These are phyloP conservation scores for Scaptodrosophila latifasciaeformis DNA, from an alignment of 2,888 invertebrate species.

Conservation along the genomic window DNA sequence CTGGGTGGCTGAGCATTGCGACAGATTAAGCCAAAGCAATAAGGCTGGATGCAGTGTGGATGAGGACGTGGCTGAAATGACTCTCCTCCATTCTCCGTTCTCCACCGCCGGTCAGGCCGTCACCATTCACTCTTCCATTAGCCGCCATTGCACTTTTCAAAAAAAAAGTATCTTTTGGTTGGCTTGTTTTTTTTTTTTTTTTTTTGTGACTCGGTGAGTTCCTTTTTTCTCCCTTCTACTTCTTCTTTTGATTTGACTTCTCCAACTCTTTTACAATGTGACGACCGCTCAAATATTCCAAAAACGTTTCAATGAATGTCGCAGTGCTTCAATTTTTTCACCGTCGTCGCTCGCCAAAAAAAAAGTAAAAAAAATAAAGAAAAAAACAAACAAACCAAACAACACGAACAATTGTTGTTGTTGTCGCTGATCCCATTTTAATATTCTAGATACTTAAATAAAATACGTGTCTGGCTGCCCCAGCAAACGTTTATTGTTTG, in stretches of 20 bases:
- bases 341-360: constrained; percentile 5
- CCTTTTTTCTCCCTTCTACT: constrained; percentile 2
- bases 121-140: constrained; percentile 4
- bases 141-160: constrained; percentile 21
- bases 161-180: background rate
- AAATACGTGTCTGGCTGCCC: constrained; percentile 73
- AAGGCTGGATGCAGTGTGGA: background rate
- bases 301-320: constrained; percentile 68
- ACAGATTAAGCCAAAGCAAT: constrained; percentile 40
- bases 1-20: constrained; percentile 48
- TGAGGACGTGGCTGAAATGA: constrained; percentile 8
- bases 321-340: constrained; percentile 62
- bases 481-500: constrained; percentile 72
- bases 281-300: constrained; percentile 52
- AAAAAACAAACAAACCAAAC: constrained; percentile 6
- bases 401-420: constrained; percentile 21
- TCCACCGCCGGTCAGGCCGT: background rate
- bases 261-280: too few relatives aligned
- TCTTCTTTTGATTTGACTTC: constrained; percentile 13
- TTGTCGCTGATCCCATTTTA: constrained; percentile 74
- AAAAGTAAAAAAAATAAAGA: background rate
- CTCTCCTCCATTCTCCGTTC: constrained; percentile 5
- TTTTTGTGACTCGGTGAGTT: constrained; percentile 1
- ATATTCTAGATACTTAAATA: constrained; percentile 75
- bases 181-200: constrained; percentile 1